Percentiles rank a stretch among this genome's conserved stretches.
These are phyloP conservation scores for Eupithecia subfuscata DNA, from an alignment of 2,888 invertebrate genomes.

Conservation along the genomic window DNA sequence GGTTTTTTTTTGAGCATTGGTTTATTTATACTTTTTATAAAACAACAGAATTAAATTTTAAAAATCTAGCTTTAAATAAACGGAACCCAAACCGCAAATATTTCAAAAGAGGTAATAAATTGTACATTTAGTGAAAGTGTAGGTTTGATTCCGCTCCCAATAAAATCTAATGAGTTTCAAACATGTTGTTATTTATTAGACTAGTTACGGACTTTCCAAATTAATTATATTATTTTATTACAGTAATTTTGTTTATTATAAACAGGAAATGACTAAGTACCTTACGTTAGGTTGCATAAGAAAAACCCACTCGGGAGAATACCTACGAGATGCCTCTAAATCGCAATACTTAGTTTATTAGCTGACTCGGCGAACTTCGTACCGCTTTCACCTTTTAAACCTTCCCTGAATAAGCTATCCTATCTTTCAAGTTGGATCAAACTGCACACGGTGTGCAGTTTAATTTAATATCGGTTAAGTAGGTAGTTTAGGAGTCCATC, in stretches of 20 bases:
- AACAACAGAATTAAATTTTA: not conserved
- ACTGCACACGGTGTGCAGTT: too few species aligned
- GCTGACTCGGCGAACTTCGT: too few species aligned
- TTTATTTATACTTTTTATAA: not conserved
- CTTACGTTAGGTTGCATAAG: not conserved
- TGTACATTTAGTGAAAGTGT: conserved; percentile 40
- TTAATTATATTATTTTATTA: conserved; percentile 17
- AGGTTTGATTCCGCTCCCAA: conserved; percentile 38
- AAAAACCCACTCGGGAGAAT: not conserved
- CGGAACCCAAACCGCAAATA: conserved; percentile 30
- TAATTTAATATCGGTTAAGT: too few species aligned
- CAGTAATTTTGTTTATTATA: not conserved
- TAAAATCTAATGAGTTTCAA: conserved; percentile 36
- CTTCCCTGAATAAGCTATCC: too few species aligned
- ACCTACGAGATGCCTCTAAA: not conserved
- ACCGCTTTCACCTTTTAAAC: too few species aligned
- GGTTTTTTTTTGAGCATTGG: not conserved
- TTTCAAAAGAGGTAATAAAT: conserved; percentile 37
- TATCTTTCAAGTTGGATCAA: too few species aligned
- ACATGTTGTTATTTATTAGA: conserved; percentile 32
- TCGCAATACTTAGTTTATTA: too few species aligned
- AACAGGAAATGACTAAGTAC: not conserved
- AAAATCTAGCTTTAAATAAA: not conserved
- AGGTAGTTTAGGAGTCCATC: too few species aligned
- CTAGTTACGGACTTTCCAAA: conserved; percentile 28